phyloP scores from a whole-genome alignment of 2,888 invertebrate species.

The Campaea margaritaria region DNA sequence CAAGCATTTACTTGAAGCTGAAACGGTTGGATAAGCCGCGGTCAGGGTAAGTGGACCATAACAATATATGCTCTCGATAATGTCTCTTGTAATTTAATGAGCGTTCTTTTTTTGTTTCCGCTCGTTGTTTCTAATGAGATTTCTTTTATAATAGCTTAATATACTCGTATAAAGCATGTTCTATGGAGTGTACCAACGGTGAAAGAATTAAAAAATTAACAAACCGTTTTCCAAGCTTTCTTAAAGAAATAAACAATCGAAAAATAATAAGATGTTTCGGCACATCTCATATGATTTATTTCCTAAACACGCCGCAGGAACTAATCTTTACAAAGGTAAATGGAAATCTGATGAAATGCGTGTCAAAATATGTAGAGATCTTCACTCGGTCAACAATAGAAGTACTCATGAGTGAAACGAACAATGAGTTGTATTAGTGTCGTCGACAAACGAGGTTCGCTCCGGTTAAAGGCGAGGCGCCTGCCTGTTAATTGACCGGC shows the following conservation, averaged over 20 bases:
- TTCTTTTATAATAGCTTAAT: conserved; percentile 6
- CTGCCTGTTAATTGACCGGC: conserved; percentile 72
- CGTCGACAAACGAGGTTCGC: conserved; percentile 58
- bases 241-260: neutral
- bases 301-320: conserved; percentile 8
- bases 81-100: conserved; percentile 45
- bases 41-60: conserved; percentile 65
- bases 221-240: neutral
- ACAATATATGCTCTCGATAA: conserved; percentile 52
- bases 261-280: neutral
- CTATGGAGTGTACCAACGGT: neutral
- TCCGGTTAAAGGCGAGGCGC: conserved; percentile 53
- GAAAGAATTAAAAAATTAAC: neutral
- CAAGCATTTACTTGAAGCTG: conserved; percentile 43
- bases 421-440: conserved; percentile 57
- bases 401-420: conserved; percentile 50
- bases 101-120: conserved; percentile 37
- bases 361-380: conserved; percentile 40
- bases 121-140: conserved; percentile 33
- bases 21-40: conserved; percentile 46
- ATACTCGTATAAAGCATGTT: neutral
- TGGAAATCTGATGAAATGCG: conserved; percentile 31
- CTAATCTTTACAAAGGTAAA: conserved; percentile 10
- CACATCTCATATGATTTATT: conserved; percentile 12
- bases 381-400: conserved; percentile 53